Percentiles rank a stretch among this genome's conserved stretches.
Conservation (phyloP, 1,140 invertebrate species). For the Tetramorium parvispinum region DNA sequence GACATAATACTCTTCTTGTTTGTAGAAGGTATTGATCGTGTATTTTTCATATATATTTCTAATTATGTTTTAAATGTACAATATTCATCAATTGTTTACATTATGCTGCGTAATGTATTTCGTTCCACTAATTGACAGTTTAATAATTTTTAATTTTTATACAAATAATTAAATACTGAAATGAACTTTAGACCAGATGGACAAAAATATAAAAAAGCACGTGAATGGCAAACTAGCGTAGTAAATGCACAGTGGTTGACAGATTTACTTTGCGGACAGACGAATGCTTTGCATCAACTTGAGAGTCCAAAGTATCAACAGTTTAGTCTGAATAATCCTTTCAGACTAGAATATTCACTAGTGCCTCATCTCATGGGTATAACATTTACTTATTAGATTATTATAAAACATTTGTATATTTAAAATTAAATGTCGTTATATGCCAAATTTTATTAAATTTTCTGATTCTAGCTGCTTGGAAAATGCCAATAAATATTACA, state of each 20-base stretch:
- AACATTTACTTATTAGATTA: constrained; percentile 3
- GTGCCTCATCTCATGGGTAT: constrained; percentile 96
- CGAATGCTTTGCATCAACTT: constrained; percentile 92
- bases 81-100: not conserved
- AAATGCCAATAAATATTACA: constrained; percentile 94
- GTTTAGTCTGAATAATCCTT: constrained; percentile 92
- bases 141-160: constrained; percentile 8
- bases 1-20: constrained; percentile 91
- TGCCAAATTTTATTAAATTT: not conserved
- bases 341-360: constrained; percentile 94
- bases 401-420: not conserved
- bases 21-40: constrained; percentile 85
- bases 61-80: not conserved
- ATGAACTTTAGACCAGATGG: constrained; percentile 90
- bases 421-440: not conserved
- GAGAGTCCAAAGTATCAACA: constrained; percentile 95
- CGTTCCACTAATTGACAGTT: not conserved
- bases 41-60: not conserved
- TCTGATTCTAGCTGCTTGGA: constrained; percentile 92
- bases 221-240: constrained; percentile 94
- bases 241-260: constrained; percentile 98
- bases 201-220: constrained; percentile 94
- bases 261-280: constrained; percentile 96
- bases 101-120: not conserved
- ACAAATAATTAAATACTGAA: constrained; percentile 8